Base-by-base conservation (phyloP, 2,888 invertebrate genomes). In the Hirtodrosophila alboralis region DNA sequence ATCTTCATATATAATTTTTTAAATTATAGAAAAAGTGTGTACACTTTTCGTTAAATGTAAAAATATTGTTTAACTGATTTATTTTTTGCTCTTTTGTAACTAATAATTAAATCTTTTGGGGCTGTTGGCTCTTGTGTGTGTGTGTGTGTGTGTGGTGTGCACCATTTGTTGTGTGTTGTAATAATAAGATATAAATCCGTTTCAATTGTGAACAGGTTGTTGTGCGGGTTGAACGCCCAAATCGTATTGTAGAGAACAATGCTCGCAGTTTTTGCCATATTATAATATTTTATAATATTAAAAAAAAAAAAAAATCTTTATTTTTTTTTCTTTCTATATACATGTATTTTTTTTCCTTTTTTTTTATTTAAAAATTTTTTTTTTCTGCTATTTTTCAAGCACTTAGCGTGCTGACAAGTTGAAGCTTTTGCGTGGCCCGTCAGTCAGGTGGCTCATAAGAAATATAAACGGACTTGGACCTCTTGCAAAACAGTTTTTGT, bases 401-500 rank as follows among this genome's bases (percentile, higher is more conserved):
- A 85, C 87, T 86, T 85, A 78, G 59, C 75, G 71, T 57, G 87
- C 85, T 87, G 87, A 83, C 87, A 81, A 86, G 75, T 85, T 86
- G 84, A 87, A 72, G 84, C 76, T 58, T 74, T 81, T 84, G 85
- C 76, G 64, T 81, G 78, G 84, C 72, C 68, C 74, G 77, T 77
- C 67, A 72, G 76, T 72, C 73, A 67, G 77, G 73, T 70, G 70
- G 75, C 64, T 70, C 70, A 74, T 47, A 69, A 67, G 74, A 68
- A 34, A 68, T 73, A 61, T 68, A 61, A 53, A 53, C 70, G 70
- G 75, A 62, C 70, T 75, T 75, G 63, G 64, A 63, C 54, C 70
- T 70, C 70, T 70, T 70, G 70, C 70, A 75, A 70, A 70, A 75
- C 31, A 48, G 48, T 37, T 52, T 67, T 51, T 57, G 23, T 26